Evolutionary conservation across 2,113 vertebrate genomes (phyloP).

Genomic region (Dipodomys merriami): DNA sequence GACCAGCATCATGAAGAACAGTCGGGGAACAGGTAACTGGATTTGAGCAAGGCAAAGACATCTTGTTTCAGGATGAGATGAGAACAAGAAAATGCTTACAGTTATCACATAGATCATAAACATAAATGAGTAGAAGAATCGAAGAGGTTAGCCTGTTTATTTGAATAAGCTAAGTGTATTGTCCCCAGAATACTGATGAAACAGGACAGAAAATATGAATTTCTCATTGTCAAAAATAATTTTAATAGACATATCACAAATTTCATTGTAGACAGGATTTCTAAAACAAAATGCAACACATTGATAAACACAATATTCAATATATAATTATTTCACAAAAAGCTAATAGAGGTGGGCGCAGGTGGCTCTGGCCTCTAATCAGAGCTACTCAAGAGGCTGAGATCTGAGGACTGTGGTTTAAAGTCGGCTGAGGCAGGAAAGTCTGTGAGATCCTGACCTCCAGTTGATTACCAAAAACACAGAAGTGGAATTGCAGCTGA

Average conservation of each 20-base stretch:
- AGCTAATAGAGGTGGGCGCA: no score
- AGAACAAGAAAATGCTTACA: neutral
- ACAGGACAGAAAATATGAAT: neutral
- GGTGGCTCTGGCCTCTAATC: neutral
- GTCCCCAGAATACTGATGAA: neutral
- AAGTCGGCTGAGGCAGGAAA: no score
- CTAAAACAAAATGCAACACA: neutral
- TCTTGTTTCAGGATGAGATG: neutral
- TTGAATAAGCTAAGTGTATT: neutral
- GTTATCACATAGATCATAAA: neutral
- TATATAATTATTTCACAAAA: neutral
- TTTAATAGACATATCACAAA: neutral
- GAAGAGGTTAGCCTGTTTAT: neutral
- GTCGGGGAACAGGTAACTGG: slow-evolving; percentile 10
- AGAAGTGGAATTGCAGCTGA: no score
- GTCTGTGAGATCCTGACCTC: no score
- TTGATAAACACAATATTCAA: neutral
- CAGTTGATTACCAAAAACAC: no score
- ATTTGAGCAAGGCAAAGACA: slow-evolving; percentile 24
- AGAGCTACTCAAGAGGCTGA: neutral
- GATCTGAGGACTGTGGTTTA: no score
- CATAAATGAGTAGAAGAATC: neutral
- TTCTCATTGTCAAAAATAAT: neutral
- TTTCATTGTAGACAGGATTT: neutral
- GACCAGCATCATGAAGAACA: neutral